These are phyloP conservation scores for Idaea biselata DNA, from an alignment of 2,888 invertebrate genomes.

Conservation along the genomic window DNA sequence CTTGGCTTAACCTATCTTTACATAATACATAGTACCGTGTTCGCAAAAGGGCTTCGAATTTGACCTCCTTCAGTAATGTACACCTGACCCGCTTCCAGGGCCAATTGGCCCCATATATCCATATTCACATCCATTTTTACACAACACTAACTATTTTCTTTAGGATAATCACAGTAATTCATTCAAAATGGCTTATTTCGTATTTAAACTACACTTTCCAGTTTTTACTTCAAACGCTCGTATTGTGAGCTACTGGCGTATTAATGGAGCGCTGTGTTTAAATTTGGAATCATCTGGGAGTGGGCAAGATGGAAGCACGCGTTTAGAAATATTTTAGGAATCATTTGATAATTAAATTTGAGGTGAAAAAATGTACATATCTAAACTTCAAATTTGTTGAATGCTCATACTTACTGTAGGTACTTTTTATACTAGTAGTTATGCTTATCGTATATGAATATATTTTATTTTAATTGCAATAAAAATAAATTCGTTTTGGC, in stretches of 20 bases:
- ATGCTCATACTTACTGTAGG: neutral
- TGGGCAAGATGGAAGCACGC: constrained; percentile 40
- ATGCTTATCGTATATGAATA: neutral
- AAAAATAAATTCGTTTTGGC: neutral
- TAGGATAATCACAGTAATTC: constrained; percentile 36
- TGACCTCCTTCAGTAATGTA: constrained; percentile 90
- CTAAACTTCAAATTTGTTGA: neutral
- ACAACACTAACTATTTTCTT: constrained; percentile 23
- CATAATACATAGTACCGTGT: constrained; percentile 84
- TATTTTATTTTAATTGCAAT: constrained; percentile 2
- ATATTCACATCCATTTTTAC: constrained; percentile 84
- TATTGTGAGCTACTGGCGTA: constrained; percentile 55
- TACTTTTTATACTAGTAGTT: neutral
- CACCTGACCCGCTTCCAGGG: constrained; percentile 92
- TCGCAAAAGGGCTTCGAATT: constrained; percentile 89
- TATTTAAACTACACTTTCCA: constrained; percentile 35
- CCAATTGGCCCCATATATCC: constrained; percentile 94
- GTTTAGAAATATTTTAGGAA: constrained; percentile 48
- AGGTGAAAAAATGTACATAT: constrained; percentile 6
- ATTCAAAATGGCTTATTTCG: constrained; percentile 34
- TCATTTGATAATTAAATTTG: constrained; percentile 38
- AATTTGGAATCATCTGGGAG: constrained; percentile 76
- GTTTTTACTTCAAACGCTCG: constrained; percentile 56
- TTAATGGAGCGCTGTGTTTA: constrained; percentile 70
- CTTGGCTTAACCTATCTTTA: constrained; percentile 13